Conservation (phyloP, 2,797 vertebrate genomes). For the Coreius guichenoti region DNA sequence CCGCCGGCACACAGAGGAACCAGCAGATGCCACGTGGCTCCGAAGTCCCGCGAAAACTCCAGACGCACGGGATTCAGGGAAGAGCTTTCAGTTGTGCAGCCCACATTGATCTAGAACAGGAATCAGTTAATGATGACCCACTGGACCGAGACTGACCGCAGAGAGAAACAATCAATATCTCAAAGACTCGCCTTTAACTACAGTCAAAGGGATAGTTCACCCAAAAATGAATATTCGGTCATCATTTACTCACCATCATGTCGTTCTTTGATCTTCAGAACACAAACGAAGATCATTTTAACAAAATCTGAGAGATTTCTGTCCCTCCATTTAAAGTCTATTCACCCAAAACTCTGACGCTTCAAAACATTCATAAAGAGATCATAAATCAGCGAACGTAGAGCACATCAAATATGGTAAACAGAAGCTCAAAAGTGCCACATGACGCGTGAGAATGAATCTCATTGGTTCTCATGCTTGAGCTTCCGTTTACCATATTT, state of each 20-base stretch:
- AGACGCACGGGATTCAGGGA: slow-evolving; percentile 88
- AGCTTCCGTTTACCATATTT: no score
- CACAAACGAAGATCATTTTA: neutral
- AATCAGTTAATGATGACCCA: neutral
- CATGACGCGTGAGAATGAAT: no score
- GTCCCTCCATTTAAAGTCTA: neutral
- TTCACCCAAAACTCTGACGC: no score
- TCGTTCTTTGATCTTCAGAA: neutral
- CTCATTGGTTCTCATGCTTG: no score
- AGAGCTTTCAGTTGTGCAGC: slow-evolving; percentile 93
- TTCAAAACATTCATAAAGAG: no score
- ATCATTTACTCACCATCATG: neutral
- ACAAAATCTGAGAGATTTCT: neutral
- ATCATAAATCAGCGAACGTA: no score
- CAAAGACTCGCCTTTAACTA: neutral
- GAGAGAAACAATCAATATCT: neutral
- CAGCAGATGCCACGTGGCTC: slow-evolving; percentile 96
- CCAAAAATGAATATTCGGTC: neutral
- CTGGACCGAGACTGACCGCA: neutral
- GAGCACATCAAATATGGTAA: no score
- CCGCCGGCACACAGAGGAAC: slow-evolving; percentile 94
- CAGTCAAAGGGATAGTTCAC: neutral
- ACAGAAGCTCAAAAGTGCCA: no score
- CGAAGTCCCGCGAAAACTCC: slow-evolving; percentile 96
- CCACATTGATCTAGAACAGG: slow-evolving; percentile 89